These are phyloP conservation scores for Oenanthe melanoleuca DNA, from an alignment of 2,113 vertebrate species.

Conservation along the genomic window DNA sequence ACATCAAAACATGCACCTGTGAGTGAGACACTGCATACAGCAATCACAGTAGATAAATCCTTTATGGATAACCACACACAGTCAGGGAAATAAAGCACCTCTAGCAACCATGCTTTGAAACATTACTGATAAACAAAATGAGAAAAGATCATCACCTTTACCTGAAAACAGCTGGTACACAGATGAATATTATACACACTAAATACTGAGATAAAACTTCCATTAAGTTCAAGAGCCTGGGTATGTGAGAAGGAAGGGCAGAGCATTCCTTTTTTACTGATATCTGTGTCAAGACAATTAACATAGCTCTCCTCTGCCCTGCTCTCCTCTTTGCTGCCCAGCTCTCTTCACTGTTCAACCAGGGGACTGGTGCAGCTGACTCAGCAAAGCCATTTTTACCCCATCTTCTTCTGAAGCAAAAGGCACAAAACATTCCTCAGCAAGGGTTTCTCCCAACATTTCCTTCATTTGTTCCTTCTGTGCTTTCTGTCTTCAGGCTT, in stretches of 20 bases:
- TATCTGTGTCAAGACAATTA: neutral
- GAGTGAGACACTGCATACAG: neutral
- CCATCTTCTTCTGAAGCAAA: neutral
- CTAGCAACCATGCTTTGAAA: neutral
- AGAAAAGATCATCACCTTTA: neutral
- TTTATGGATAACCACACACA: neutral
- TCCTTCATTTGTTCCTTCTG: conserved; percentile 72
- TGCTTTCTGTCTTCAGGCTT: conserved; percentile 75
- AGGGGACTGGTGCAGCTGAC: neutral
- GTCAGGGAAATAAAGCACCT: neutral
- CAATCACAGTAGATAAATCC: neutral
- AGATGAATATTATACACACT: neutral
- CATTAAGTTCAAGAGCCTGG: neutral
- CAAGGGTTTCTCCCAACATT: neutral
- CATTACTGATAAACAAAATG: neutral
- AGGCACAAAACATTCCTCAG: neutral
- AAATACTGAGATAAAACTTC: neutral
- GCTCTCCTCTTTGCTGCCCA: neutral
- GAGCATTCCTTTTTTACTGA: neutral
- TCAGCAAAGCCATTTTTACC: neutral
- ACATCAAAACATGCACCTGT: neutral
- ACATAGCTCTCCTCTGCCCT: neutral
- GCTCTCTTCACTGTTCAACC: neutral
- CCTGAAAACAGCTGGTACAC: neutral
- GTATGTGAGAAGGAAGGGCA: neutral